Evolutionary conservation across 2,113 vertebrate genomes (phyloP).

Genomic region (Corythornis madagascariensis): DNA sequence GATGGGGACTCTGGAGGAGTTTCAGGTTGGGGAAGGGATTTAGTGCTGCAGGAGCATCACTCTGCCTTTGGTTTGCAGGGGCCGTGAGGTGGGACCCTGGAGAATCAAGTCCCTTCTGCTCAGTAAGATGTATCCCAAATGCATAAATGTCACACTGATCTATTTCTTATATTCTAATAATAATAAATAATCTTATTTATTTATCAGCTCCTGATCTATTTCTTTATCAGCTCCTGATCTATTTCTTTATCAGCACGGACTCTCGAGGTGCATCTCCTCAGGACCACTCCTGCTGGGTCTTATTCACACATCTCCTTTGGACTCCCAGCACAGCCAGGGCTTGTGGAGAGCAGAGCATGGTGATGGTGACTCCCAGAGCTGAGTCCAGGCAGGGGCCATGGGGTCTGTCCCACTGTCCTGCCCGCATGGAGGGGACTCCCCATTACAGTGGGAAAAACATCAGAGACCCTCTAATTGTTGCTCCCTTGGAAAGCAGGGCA

Average conservation of each 20-base stretch:
- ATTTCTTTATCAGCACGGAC: not conserved
- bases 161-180: too few relatives aligned
- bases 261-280: not conserved
- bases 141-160: not conserved
- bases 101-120: not conserved
- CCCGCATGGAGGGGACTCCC: not conserved
- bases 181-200: too few relatives aligned
- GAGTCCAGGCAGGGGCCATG: fast-evolving
- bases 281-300: not conserved
- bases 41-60: too few relatives aligned
- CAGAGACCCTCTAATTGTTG: not conserved
- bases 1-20: not conserved
- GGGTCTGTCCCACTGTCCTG: not conserved
- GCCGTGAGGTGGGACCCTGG: not conserved
- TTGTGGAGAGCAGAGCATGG: not conserved
- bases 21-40: not conserved
- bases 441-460: not conserved
- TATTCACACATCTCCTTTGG: not conserved
- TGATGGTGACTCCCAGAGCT: fast-evolving
- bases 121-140: too few relatives aligned
- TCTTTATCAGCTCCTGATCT: not conserved
- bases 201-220: too few relatives aligned
- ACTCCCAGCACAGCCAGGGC: not conserved
- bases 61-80: not conserved
- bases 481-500: not conserved